Conservation (phyloP, 2,797 vertebrate genomes). For the Chelon labrosus region DNA sequence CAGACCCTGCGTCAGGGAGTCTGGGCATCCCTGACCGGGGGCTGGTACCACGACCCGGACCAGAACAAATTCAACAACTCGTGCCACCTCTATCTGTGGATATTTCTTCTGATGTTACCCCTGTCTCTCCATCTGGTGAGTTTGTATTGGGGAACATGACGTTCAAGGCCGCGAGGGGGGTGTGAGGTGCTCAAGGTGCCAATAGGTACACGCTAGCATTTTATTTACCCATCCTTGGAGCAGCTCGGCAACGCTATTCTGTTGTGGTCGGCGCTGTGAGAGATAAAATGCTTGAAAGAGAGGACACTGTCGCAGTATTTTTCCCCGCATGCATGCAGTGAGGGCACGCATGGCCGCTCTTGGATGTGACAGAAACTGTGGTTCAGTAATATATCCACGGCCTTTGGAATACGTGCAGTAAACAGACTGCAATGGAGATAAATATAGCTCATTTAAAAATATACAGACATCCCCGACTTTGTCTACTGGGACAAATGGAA, state of each 20-base stretch:
- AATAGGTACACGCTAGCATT: constrained; percentile 8
- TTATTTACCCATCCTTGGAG: constrained; percentile 22
- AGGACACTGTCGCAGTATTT: constrained; percentile 82
- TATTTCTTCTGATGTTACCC: constrained; percentile 93
- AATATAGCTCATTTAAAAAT: not conserved
- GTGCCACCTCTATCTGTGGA: constrained; percentile 97
- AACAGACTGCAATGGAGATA: constrained; percentile 1
- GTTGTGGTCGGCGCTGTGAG: constrained; percentile 31
- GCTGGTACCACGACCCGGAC: constrained; percentile 97
- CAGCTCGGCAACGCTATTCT: constrained; percentile 3
- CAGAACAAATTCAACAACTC: constrained; percentile 97
- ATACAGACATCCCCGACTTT: too few species aligned
- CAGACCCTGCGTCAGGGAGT: constrained; percentile 96
- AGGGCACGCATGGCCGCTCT: constrained; percentile 76
- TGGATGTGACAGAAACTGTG: constrained; percentile 47
- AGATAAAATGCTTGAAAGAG: constrained; percentile 10
- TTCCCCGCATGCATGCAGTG: constrained; percentile 66
- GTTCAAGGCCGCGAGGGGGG: constrained; percentile 72
- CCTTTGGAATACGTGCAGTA: constrained; percentile 22
- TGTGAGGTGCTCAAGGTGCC: constrained; percentile 34
- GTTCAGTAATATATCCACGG: constrained; percentile 26
- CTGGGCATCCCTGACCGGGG: constrained; percentile 96
- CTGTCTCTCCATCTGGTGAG: constrained; percentile 97
- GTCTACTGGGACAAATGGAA: too few species aligned
- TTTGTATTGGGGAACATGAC: constrained; percentile 55